A percentile compares a stretch with the other conserved stretches of the same genome.
These are phyloP conservation scores for Margarornis squamiger DNA, from an alignment of 2,797 vertebrate species.

Conservation along the genomic window DNA sequence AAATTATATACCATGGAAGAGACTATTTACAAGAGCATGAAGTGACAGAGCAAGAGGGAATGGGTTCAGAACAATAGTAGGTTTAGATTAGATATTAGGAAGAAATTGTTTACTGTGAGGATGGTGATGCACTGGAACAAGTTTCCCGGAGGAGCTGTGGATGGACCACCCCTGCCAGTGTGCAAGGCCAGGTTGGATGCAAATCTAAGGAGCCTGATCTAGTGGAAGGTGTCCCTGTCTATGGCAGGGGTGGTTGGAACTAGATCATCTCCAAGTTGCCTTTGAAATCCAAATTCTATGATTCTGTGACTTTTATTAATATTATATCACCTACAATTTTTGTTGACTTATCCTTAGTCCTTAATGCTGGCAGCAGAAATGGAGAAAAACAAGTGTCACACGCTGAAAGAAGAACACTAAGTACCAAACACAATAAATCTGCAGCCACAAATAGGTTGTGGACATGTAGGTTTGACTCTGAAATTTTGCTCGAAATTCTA, in stretches of 20 bases:
- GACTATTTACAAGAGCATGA: neutral
- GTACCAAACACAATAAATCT: neutral
- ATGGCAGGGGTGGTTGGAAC: neutral
- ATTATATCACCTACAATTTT: neutral
- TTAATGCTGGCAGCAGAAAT: neutral
- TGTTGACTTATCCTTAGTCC: neutral
- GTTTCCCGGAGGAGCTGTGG: neutral
- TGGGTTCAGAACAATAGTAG: neutral
- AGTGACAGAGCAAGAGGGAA: neutral
- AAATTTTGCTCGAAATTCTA: neutral
- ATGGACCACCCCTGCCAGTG: neutral
- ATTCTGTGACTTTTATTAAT: neutral
- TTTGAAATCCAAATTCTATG: neutral
- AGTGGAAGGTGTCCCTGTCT: neutral
- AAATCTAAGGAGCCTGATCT: neutral
- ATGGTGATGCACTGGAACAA: neutral
- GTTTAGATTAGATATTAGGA: neutral
- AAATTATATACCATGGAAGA: neutral
- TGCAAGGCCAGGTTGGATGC: neutral
- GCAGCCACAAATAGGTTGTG: neutral
- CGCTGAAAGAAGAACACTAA: neutral
- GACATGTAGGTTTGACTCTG: rapidly evolving
- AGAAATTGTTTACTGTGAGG: neutral
- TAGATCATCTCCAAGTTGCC: neutral
- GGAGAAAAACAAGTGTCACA: neutral